Percentiles rank a stretch among this genome's conserved stretches.
These are phyloP conservation scores for Tricholauxania praeusta DNA, from an alignment of 2,888 invertebrate species.

Conservation along the genomic window DNA sequence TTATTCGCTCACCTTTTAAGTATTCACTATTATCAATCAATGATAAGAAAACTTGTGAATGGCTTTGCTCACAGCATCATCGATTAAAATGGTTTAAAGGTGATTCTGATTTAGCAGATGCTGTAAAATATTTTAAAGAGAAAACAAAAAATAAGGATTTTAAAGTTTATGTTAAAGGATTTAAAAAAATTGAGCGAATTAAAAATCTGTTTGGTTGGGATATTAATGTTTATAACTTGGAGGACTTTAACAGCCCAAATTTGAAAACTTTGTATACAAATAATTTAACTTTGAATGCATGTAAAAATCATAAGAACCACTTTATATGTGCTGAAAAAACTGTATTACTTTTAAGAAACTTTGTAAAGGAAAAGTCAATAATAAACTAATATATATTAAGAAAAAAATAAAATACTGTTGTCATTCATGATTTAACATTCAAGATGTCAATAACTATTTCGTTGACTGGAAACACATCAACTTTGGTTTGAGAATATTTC, in stretches of 20 bases:
- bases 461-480: slow-evolving; percentile 44
- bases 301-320: slow-evolving; percentile 4
- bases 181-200: neutral
- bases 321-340: slow-evolving; percentile 2
- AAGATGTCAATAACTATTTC: slow-evolving; percentile 22
- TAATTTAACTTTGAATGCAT: neutral
- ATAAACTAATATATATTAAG: neutral
- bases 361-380: no score
- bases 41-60: no score
- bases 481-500: slow-evolving; percentile 44
- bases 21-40: no score
- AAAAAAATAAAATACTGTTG: neutral
- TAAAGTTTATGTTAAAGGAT: neutral
- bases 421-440: neutral
- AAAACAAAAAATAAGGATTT: neutral
- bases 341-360: no score
- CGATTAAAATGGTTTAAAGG: no score
- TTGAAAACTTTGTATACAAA: slow-evolving; percentile 2
- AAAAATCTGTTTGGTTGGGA: no score
- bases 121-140: no score
- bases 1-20: no score
- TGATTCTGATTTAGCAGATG: no score
- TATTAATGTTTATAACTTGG: no score
- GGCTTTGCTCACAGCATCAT: no score
- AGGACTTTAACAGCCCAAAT: neutral